phyloP scores from a whole-genome alignment of 2,113 vertebrate species.

The Sterrhoptilus dennistouni region DNA sequence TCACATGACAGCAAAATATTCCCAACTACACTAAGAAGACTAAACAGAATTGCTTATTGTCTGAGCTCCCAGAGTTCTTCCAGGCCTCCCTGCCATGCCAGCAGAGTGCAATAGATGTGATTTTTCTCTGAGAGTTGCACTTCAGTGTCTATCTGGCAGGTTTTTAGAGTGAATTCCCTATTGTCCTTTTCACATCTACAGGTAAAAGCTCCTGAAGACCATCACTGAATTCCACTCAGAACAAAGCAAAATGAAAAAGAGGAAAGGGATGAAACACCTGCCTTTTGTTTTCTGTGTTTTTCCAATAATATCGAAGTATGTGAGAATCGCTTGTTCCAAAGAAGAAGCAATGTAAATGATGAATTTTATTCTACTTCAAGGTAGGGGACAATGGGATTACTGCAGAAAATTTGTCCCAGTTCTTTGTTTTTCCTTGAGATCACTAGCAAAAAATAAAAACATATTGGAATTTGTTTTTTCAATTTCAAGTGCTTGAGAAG shows the following conservation, averaged over 20 bases:
- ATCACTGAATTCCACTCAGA: neutral
- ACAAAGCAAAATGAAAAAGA: neutral
- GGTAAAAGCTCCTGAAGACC: neutral
- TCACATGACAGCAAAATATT: neutral
- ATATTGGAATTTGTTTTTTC: neutral
- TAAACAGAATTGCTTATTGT: neutral
- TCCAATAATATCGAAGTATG: neutral
- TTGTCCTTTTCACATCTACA: neutral
- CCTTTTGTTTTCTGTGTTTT: neutral
- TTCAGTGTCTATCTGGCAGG: neutral
- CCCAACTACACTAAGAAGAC: neutral
- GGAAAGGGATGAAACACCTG: neutral
- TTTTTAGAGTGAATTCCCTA: neutral
- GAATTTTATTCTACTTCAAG: neutral
- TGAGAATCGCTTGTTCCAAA: neutral
- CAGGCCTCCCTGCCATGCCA: neutral
- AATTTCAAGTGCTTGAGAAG: neutral
- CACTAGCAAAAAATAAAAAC: neutral
- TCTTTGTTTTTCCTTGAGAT: neutral
- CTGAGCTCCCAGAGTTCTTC: neutral
- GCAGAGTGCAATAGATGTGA: neutral
- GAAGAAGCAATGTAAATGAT: neutral
- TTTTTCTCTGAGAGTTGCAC: neutral
- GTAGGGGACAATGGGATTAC: neutral
- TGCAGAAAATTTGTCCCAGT: neutral